Percentiles rank a stretch among this genome's conserved stretches.
Conservation (phyloP, 2,888 invertebrate genomes). For the Caenorhabditis angaria region DNA sequence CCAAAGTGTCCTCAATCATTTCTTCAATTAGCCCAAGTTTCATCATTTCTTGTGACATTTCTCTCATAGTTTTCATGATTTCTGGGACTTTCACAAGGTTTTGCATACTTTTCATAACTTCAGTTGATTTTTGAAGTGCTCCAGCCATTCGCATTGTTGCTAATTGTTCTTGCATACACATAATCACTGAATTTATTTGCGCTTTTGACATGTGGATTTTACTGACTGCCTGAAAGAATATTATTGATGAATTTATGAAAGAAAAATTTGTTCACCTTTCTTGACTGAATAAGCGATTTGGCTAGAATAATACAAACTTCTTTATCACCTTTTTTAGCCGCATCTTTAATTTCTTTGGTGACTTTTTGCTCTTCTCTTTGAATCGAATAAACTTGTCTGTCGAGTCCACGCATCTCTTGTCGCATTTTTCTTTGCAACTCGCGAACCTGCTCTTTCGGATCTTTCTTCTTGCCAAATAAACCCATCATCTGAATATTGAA, state of each 20-base stretch:
- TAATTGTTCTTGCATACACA: conserved; percentile 97
- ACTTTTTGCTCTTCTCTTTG: conserved; percentile 95
- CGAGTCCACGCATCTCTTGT: conserved; percentile 80
- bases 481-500: conserved; percentile 72
- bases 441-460: conserved; percentile 78
- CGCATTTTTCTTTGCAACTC: conserved; percentile 95
- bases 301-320: conserved; percentile 82
- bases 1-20: conserved; percentile 97
- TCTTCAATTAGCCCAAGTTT: conserved; percentile 93
- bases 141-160: conserved; percentile 81
- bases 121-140: conserved; percentile 87
- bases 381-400: conserved; percentile 89
- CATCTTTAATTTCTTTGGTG: conserved; percentile 89
- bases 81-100: conserved; percentile 88
- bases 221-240: conserved; percentile 78
- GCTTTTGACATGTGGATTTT: conserved; percentile 96
- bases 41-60: conserved; percentile 99
- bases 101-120: conserved; percentile 99
- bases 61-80: conserved; percentile 93
- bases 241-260: neutral
- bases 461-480: conserved; percentile 71
- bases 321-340: conserved; percentile 91
- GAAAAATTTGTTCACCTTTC: conserved; percentile 73
- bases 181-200: conserved; percentile 91
- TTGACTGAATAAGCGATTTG: conserved; percentile 68